Conservation (phyloP, 2,888 invertebrate species). For the Brenthis hecate region DNA sequence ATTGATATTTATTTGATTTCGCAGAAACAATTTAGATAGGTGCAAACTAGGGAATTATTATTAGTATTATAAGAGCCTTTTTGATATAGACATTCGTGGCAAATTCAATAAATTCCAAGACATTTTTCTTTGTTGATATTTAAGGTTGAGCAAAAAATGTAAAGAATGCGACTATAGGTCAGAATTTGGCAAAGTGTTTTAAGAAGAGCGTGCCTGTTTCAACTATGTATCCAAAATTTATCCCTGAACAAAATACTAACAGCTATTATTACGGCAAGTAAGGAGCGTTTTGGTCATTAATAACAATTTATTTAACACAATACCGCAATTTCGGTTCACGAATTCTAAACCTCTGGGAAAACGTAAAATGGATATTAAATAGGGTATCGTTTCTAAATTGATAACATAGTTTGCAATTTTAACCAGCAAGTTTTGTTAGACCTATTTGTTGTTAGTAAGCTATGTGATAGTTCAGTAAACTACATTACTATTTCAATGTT, state of each 20-base stretch:
- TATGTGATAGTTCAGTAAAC: neutral
- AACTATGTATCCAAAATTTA: conserved; percentile 58
- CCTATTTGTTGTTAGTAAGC: conserved; percentile 28
- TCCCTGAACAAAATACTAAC: conserved; percentile 63
- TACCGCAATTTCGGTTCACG: conserved; percentile 71
- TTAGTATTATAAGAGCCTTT: too few species aligned
- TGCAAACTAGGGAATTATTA: too few species aligned
- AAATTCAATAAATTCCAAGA: neutral
- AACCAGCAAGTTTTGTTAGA: conserved; percentile 31
- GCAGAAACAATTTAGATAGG: too few species aligned
- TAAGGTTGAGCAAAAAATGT: conserved; percentile 6
- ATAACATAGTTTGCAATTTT: conserved; percentile 68
- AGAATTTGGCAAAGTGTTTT: conserved; percentile 42
- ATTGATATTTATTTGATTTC: too few species aligned
- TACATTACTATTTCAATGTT: neutral
- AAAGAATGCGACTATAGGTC: conserved; percentile 8
- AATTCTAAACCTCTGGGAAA: conserved; percentile 72
- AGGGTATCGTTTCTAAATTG: conserved; percentile 62
- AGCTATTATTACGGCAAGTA: conserved; percentile 69
- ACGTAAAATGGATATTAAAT: conserved; percentile 77
- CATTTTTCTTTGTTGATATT: conserved; percentile 5
- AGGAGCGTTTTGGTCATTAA: conserved; percentile 77
- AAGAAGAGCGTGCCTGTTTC: conserved; percentile 42
- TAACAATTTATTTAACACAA: conserved; percentile 81
- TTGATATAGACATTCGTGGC: neutral